Base-by-base conservation (phyloP, 1,140 invertebrate genomes). In the Meloidogyne floridensis region DNA sequence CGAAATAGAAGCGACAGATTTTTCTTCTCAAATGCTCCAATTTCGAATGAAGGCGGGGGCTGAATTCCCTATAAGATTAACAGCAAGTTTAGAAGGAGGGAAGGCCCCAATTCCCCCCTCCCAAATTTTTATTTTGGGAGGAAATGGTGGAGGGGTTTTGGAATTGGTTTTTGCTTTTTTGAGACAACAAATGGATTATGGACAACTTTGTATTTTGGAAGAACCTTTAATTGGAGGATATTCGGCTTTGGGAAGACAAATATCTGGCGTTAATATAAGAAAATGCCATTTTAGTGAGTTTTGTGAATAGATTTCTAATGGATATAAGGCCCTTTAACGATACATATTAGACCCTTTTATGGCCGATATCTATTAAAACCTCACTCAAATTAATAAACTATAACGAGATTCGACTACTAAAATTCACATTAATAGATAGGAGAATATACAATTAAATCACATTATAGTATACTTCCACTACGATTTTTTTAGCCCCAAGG, bases 211-310 rank as follows among this genome's bases (percentile, higher is more conserved):
- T 75, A 53, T 84, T 20, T 69, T 86, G 13, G 85, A 86, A 43
- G 85, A 86, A 69, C 85, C 85, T 4, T 59, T 86, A 56, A 76
- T 87, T 18, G 56, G 47, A n/a, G 81, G 86, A 32, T 86, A 72
- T 76, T 87, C 86, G 11, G 86, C 85, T 0, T 83, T 86, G 85
- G 85, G 85, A 51, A 18, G 85, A 59, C 84, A 77, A 11, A 83
- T 86, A 7, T 65, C 83, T 71, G 84, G 84, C 4, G 20, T 86
- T 15, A 51, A 43, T 56, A 77, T 87, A n/a, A 72, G 71, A 18
- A 86, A 87, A 69, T 86, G 84, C 71, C 86, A 87, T 81, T 86
- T 86, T 53, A 72, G 81, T 82, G 13, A 80, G 80, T 47, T 42
- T 5, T 18, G 15, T 32, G 32, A 32, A 32, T 32, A 32, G 2